Percentiles rank a stretch among this genome's conserved stretches.
Evolutionary conservation across 2,113 vertebrate species (phyloP).

Genomic region (Bothrops jararaca): DNA sequence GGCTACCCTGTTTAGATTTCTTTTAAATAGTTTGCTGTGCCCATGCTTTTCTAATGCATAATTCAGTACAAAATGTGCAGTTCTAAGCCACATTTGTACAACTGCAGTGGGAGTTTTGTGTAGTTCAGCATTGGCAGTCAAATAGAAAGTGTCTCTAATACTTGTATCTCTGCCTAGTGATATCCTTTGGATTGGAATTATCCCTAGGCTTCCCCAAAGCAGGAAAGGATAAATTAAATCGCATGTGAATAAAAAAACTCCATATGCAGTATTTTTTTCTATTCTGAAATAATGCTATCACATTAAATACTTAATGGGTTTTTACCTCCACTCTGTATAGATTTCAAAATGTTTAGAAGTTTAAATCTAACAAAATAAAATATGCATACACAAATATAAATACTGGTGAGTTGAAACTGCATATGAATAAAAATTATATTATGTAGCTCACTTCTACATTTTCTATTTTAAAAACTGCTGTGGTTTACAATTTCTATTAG

Average conservation of each 20-base stretch:
- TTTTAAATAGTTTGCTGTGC: neutral
- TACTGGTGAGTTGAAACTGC: neutral
- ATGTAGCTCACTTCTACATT: neutral
- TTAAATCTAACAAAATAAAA: neutral
- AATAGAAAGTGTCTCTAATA: neutral
- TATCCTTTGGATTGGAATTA: neutral
- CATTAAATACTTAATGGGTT: neutral
- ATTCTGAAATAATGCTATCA: neutral
- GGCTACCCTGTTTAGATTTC: neutral
- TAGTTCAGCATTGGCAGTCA: neutral
- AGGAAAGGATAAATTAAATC: neutral
- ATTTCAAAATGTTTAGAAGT: neutral
- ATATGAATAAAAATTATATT: neutral
- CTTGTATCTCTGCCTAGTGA: neutral
- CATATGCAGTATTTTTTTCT: neutral
- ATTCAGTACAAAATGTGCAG: neutral
- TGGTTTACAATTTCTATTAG: neutral
- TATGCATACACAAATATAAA: neutral
- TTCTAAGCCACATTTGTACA: neutral
- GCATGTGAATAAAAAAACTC: neutral
- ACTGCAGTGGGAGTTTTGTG: neutral
- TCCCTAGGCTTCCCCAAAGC: neutral
- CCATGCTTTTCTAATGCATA: neutral
- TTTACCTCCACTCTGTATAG: neutral
- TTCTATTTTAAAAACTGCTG: neutral